Percentiles rank a stretch among this genome's conserved stretches.
Evolutionary conservation across 2,113 vertebrate species (phyloP).

Genomic region (Athene noctua): DNA sequence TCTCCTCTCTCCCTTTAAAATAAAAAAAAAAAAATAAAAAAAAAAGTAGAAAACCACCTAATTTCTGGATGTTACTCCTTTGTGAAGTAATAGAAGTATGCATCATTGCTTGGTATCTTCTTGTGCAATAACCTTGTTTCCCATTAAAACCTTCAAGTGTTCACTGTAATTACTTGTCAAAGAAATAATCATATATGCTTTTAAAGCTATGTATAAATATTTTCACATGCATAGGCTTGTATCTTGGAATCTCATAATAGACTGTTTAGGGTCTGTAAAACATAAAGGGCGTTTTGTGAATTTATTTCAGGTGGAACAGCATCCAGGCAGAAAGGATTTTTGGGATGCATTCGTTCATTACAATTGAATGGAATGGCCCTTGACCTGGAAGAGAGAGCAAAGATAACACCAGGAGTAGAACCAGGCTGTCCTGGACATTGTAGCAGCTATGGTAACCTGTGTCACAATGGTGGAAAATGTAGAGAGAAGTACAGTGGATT

Average conservation of each 20-base stretch:
- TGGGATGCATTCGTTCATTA: slow-evolving; percentile 91
- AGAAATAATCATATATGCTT: neutral
- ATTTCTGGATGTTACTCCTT: neutral
- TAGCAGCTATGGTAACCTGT: slow-evolving; percentile 89
- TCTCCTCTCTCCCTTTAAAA: neutral
- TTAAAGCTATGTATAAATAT: neutral
- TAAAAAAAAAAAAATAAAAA: too few species aligned
- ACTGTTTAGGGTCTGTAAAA: neutral
- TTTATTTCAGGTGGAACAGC: slow-evolving; percentile 87
- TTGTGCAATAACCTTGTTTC: neutral
- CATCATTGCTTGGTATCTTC: neutral
- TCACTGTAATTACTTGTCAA: neutral
- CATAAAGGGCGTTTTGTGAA: neutral
- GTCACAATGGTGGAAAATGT: slow-evolving; percentile 85
- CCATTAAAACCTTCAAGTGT: neutral
- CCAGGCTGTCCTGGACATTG: slow-evolving; percentile 92
- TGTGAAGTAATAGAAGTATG: neutral
- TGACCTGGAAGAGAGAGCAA: slow-evolving; percentile 88
- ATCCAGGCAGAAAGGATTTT: slow-evolving; percentile 91
- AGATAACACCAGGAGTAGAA: slow-evolving; percentile 88
- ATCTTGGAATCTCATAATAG: neutral
- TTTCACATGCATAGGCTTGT: neutral
- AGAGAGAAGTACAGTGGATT: slow-evolving; percentile 85
- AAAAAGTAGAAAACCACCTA: neutral
- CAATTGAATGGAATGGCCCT: slow-evolving; percentile 87